Percentiles rank a stretch among this genome's conserved stretches.
These are phyloP conservation scores for Tragelaphus scriptus DNA, from an alignment of 2,113 vertebrate species.

Conservation along the genomic window DNA sequence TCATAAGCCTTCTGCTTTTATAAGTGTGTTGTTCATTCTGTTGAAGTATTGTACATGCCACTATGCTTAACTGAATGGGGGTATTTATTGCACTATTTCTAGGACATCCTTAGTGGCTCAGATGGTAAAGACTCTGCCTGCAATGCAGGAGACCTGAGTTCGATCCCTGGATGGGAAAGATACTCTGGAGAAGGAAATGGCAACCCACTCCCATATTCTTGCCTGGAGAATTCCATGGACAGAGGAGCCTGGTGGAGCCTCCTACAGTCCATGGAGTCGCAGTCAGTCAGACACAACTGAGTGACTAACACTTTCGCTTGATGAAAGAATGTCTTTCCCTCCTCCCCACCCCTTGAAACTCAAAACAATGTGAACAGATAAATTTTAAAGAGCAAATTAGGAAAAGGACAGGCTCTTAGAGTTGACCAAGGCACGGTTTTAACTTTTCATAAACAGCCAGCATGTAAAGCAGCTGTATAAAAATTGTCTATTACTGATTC, in stretches of 20 bases:
- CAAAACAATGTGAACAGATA: neutral
- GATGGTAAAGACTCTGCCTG: neutral
- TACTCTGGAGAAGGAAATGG: neutral
- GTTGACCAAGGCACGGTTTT: neutral
- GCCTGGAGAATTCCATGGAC: neutral
- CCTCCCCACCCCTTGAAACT: neutral
- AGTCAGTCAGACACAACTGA: neutral
- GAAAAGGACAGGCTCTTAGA: neutral
- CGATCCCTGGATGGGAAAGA: neutral
- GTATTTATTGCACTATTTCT: neutral
- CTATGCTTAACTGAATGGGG: neutral
- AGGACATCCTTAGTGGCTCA: neutral
- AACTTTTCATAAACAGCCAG: neutral
- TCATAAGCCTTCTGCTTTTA: neutral
- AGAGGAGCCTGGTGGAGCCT: neutral
- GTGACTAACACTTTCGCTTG: neutral
- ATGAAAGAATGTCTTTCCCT: neutral
- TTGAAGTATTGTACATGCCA: neutral
- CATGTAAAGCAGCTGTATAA: neutral
- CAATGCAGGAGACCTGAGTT: neutral
- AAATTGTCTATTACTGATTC: neutral
- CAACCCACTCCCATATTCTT: neutral
- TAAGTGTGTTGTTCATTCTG: neutral
- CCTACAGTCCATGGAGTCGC: neutral
- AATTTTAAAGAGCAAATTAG: neutral